Base-by-base conservation (phyloP, 1,140 invertebrate genomes). In the Hesperophylax magnus region DNA sequence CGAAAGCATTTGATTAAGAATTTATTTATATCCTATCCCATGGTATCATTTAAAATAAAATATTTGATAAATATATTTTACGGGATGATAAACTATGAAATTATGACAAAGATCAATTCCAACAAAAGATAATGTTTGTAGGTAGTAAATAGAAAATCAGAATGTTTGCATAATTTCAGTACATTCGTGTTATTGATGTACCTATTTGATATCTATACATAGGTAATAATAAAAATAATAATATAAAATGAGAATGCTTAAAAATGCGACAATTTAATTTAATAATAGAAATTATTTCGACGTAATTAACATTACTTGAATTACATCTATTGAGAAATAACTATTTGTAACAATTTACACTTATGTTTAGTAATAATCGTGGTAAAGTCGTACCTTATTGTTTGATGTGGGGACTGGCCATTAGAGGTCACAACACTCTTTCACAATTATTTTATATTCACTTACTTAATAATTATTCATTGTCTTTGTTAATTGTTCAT, bases 311-410 rank as follows among this genome's bases (percentile, higher is more conserved):
- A 60, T 79, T 79, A 60, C 20, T 71, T 58, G 15, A 72, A 79
- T 65, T 77, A 77, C 5, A 39, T n/a, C 78, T 79, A 79, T 72
- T 79, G 78, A 79, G 78, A 79, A 79, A 69, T 67, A 74, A 78
- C 69, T 39, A 60, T 61, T 58, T 72, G 63, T 74, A 39, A 72
- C 47, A 72, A 72, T 72, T 15, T 74, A 79, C 78, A 79, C 27
- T 79, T 77, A 69, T 24, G 0, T 17, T 54, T 72, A 72, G 31
- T 72, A 72, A 72, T 72, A 72, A 72, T 72, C 52, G 69, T 54
- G 69, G 69, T 54, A 72, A 31, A 56, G 47, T 53, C 69, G 69
- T 72, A 72, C 69, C 69, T 72, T 72, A 54, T 69, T 69, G 65
- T 69, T 61, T 34, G 63, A 18, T 24, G 63, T 39, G 54, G 22